A percentile compares a stretch with the other conserved stretches of the same genome.
phyloP scores from a whole-genome alignment of 2,797 vertebrate species.

The Enteromius unitaeniatus region DNA sequence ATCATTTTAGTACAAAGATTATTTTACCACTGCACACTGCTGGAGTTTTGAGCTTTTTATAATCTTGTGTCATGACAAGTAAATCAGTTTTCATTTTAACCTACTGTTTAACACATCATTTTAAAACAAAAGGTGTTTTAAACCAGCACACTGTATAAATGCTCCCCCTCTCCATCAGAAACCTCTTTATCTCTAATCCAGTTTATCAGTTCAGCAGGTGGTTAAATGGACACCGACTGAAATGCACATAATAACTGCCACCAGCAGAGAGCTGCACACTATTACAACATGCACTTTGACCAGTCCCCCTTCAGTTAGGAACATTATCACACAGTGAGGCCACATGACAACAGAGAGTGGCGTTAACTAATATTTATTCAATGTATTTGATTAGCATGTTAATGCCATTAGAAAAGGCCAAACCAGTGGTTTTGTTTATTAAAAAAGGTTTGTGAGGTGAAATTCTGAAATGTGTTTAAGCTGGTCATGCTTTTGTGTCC shows the following conservation, averaged over 20 bases:
- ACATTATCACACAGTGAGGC: constrained; percentile 13
- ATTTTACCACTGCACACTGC: neutral
- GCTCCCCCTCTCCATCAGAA: constrained; percentile 35
- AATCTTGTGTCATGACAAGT: neutral
- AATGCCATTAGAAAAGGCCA: neutral
- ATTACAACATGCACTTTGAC: constrained; percentile 64
- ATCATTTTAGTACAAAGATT: neutral
- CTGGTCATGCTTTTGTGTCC: neutral
- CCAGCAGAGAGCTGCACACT: constrained; percentile 51
- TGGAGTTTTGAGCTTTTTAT: neutral
- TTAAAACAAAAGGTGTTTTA: neutral
- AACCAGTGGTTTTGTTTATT: neutral
- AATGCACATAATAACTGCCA: constrained; percentile 26
- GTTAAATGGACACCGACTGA: constrained; percentile 52
- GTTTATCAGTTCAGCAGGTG: constrained; percentile 68
- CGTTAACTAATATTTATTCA: constrained; percentile 17
- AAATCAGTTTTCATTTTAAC: neutral
- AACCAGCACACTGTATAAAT: constrained; percentile 9
- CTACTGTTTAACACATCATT: neutral
- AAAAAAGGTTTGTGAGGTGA: neutral
- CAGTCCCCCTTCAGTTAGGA: neutral
- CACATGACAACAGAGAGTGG: neutral
- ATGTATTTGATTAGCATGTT: constrained; percentile 6
- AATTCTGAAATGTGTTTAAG: neutral
- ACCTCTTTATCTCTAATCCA: constrained; percentile 64